Evolutionary conservation across 1,140 invertebrate genomes (phyloP).

Genomic region (Euborellia annulipes): DNA sequence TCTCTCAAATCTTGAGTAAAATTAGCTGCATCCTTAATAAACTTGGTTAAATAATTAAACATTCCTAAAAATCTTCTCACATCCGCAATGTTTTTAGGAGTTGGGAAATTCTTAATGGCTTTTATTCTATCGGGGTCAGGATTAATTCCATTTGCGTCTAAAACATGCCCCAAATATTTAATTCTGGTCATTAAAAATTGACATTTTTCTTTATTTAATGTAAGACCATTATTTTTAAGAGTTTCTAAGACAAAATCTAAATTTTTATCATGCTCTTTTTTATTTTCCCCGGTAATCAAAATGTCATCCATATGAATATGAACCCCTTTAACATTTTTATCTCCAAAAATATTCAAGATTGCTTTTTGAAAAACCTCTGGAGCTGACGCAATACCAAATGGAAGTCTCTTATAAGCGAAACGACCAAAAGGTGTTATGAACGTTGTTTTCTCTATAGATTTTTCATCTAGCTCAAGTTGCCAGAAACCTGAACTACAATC

Average conservation of each 20-base stretch:
- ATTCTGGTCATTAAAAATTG: conserved; percentile 8
- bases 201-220: conserved; percentile 8
- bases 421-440: conserved; percentile 17
- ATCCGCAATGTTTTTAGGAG: conserved; percentile 10
- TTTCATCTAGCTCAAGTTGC: conserved; percentile 12
- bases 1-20: conserved; percentile 15
- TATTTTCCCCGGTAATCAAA: conserved; percentile 3
- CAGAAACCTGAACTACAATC: conserved; percentile 14
- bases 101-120: conserved; percentile 14
- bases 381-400: conserved; percentile 13
- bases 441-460: conserved; percentile 11
- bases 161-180: conserved; percentile 22
- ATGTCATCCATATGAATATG: conserved; percentile 12
- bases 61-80: conserved; percentile 22
- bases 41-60: conserved; percentile 26
- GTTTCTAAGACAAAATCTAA: conserved; percentile 2
- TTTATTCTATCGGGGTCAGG: conserved; percentile 21
- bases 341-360: no score
- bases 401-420: conserved; percentile 10
- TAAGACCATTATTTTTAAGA: conserved; percentile 11
- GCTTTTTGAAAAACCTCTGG: no score
- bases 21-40: conserved; percentile 20
- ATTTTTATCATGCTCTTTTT: conserved; percentile 5
- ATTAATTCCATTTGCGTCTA: conserved; percentile 19
- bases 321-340: conserved; percentile 10